Base-by-base conservation (phyloP, 1,140 invertebrate species). In the Caenorhabditis brenneri region DNA sequence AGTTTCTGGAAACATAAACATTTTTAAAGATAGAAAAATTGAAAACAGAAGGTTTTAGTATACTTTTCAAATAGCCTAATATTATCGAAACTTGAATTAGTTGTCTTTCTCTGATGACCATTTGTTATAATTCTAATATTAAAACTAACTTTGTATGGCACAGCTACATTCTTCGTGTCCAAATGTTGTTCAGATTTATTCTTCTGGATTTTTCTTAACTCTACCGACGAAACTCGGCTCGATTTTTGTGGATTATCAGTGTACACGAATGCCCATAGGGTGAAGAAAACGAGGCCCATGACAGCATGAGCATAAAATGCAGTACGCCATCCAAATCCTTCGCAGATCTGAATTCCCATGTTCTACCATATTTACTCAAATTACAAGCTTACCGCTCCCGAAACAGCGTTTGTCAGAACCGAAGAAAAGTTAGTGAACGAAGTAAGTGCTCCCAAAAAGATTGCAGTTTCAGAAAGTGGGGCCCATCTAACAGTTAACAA, bases 401-500 rank as follows among this genome's bases (percentile, higher is more conserved):
- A 53, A 6, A 83, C 27, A 16, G 58, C 65, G 24, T 83, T 83
- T 53, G 82, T 83, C 9, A 83, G 24, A 55, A 65, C 65, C 0
- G 74, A 53, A 19, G 82, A 83, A 16, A 83, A 53, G 6, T 49
- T 65, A 12, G 82, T 74, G 33, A 83, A 83, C 12, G 82, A 83
- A 39, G 82, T 79, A 2, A 83, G 69, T 2, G 60, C 36, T 19
- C 81, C 46, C 3, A 82, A 29, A 29, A 82, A 82, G 7, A 82
- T 82, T 9, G 82, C 82, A 1, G 82, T 83, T 46, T 83, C 65
- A 36, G 46, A 53, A 2, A 83, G 51, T 16, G 82, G 82, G 5
- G 82, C 65, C 82, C 82, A 83, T 42, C 82, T 39, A 15, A 83
- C 65, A 55, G 58, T 74, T 19, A 83, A 16, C 12, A 83, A 22